phyloP scores from a whole-genome alignment of 2,113 vertebrate genomes.

The Scomber colias region DNA sequence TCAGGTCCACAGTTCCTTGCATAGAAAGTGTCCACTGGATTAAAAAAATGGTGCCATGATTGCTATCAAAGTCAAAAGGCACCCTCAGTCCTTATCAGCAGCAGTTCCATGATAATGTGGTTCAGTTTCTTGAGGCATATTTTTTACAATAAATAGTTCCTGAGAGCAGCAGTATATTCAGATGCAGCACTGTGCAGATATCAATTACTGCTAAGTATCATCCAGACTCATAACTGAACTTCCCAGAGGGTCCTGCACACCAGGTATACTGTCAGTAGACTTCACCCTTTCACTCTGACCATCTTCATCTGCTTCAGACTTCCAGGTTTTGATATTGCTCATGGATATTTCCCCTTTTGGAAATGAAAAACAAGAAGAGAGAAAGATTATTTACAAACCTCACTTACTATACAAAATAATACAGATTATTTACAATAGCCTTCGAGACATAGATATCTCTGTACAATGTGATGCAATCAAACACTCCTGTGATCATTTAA shows the following conservation, averaged over 20 bases:
- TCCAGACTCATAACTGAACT: conserved; percentile 72
- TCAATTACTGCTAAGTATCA: conserved; percentile 9
- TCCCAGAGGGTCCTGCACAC: conserved; percentile 76
- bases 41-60: neutral
- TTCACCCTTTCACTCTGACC: conserved; percentile 20
- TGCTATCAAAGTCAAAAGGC: neutral
- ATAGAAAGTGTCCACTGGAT: conserved; percentile 10
- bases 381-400: conserved; percentile 2
- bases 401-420: neutral
- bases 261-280: conserved; percentile 60
- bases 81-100: conserved; percentile 13
- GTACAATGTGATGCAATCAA: neutral
- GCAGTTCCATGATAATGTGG: neutral
- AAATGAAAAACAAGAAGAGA: conserved; percentile 25
- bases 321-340: conserved; percentile 43
- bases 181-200: neutral
- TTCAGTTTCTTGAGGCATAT: conserved; percentile 21
- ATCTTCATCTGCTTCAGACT: conserved; percentile 32
- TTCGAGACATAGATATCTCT: neutral
- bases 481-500: neutral
- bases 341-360: conserved; percentile 48
- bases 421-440: neutral
- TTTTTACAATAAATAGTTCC: conserved; percentile 20
- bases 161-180: conserved; percentile 28
- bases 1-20: conserved; percentile 13